Evolutionary conservation across 2,888 invertebrate species (phyloP), one percentile per base, ranked within the genome.

Genomic region (Agrypnus murinus): DNA sequence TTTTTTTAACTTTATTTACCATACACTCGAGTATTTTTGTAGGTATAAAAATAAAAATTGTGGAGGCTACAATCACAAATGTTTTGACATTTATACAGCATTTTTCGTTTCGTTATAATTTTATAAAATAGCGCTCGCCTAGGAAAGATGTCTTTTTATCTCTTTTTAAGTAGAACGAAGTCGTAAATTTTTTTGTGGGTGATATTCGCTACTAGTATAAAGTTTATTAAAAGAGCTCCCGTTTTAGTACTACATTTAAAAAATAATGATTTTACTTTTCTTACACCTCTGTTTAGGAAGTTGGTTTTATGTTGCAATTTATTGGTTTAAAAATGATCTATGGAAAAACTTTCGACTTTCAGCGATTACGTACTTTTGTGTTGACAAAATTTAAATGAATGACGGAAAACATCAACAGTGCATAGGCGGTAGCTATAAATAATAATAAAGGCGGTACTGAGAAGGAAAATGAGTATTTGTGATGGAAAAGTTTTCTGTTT

Each of bases 181-280:
- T 50, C 50, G 50, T 50, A 50, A 50, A 50, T 50, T 50, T 46
- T n/a, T 50, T n/a, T 14, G 43, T 25, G 25, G 25, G 25, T 5
- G 25, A 25, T 25, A 3, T 25, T 5, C 25, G 5, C 25, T 25
- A 25, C 25, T 25, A 25, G 5, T 25, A 25, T 25, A 25, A 25
- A 25, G 25, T 25, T 2, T 25, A 25, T 25, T 25, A 25, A 25
- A 25, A 25, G 25, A 25, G 5, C 5, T 5, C 5, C 5, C 25
- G 25, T 25, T 25, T 25, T 25, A 25, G 2, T 25, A 5, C 25
- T 5, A 25, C 5, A 5, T 25, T 25, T 5, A 3, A 25, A 25
- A 5, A 5, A 25, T 25, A 25, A 25, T 25, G 2, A 5, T 25
- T 25, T 25, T 25, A 25, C 25, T 25, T 25, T 25, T 5, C 25